A percentile compares a stretch with the other conserved stretches of the same genome.
phyloP scores from a whole-genome alignment of 2,797 vertebrate species.

The Hemitrygon akajei region DNA sequence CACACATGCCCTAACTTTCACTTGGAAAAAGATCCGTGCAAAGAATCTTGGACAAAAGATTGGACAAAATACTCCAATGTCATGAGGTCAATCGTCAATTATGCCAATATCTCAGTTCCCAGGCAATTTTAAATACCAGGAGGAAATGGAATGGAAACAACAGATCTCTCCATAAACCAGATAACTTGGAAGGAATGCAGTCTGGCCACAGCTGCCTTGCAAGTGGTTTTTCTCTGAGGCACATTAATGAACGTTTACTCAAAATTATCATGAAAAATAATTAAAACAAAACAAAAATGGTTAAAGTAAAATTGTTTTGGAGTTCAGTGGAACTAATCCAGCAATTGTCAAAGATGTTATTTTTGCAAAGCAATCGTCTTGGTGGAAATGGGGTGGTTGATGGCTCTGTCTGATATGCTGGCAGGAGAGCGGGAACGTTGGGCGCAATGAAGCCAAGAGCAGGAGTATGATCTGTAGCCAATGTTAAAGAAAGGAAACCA shows the following conservation, averaged over 20 bases:
- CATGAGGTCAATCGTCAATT: background rate
- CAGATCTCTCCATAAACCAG: background rate
- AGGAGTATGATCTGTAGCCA: background rate
- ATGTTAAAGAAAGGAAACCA: background rate
- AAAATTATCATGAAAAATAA: background rate
- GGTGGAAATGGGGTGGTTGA: background rate
- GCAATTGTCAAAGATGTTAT: background rate
- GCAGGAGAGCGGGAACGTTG: background rate
- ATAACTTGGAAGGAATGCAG: background rate
- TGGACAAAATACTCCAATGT: background rate
- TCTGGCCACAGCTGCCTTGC: background rate
- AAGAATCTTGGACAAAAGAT: no score
- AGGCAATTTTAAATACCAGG: background rate
- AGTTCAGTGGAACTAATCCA: background rate
- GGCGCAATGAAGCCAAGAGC: background rate
- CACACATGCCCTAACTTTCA: background rate
- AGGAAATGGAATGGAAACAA: no score
- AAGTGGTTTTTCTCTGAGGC: background rate
- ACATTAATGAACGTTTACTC: background rate
- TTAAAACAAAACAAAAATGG: background rate
- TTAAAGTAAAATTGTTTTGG: background rate
- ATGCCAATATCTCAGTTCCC: background rate
- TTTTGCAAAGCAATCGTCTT: background rate
- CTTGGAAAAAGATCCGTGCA: background rate
- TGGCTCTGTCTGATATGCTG: no score